Base-by-base conservation (phyloP, 2,113 vertebrate genomes). In the Bubalus kerabau region DNA sequence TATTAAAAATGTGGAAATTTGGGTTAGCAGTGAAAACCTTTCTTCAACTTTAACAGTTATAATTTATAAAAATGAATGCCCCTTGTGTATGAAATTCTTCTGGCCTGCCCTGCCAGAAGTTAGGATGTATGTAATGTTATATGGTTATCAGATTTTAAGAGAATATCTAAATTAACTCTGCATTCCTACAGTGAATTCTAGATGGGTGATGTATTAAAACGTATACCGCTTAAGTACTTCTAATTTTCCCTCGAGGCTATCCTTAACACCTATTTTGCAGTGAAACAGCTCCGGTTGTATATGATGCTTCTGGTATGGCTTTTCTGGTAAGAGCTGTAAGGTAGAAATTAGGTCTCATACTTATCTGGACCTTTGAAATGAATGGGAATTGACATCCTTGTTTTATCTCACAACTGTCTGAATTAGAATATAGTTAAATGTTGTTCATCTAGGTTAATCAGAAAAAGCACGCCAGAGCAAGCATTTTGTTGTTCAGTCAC, bases 21-120 rank as follows among this genome's bases (percentile, higher is more conserved):
- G 54, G 14, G n/a, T 98, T 96, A 95, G 50, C 96, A 67, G 95
- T 95, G 89, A 98, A 98, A 98, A 98, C 54, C 62, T 97, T 98
- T 97, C 85, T 98, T 97, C 59, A 90, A n/a, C 86, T 95, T 91
- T 96, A 97, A 94, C 5, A 82, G 23, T 74, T 83, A 52, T 6
- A 85, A 46, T 71, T 94, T 93, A 84, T 85, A 93, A 96, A 96
- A 97, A 87, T 90, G 28, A 16, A 60, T 85, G 82, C 71, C 74
- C 54, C 54, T 52, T 52, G 3, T 96, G 52, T 96, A 59, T 92
- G 64, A 76, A 81, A 57, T 95, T 95, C 96, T 95, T 30, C 62
- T 95, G 7, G 76, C 87, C 76, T 97, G 83, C 71, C 23, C 71
- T 26, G 12, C 36, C 30, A 19, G 40, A 89, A 97, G 57, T 96